Percentiles rank a stretch among this genome's conserved stretches.
phyloP scores from a whole-genome alignment of 2,797 vertebrate genomes.

The Poliocrania exsul region DNA sequence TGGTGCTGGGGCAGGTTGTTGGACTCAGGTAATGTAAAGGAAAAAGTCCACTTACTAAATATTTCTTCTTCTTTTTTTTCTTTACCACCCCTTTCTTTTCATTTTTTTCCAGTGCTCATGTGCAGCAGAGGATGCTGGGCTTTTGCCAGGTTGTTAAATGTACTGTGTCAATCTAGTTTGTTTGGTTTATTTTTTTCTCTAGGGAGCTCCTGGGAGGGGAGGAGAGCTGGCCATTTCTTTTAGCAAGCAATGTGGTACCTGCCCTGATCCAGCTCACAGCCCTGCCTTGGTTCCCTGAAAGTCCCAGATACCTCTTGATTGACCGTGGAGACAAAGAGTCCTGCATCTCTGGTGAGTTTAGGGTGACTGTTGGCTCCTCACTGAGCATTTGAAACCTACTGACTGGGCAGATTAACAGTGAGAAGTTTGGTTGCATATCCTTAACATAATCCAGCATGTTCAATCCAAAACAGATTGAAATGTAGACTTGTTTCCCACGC shows the following conservation, averaged over 20 bases:
- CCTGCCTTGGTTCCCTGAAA: constrained; percentile 91
- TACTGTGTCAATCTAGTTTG: background rate
- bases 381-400: background rate
- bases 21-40: constrained; percentile 83
- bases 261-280: constrained; percentile 86
- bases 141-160: background rate
- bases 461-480: background rate
- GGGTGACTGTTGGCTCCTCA: background rate
- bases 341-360: constrained; percentile 82
- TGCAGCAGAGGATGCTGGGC: background rate
- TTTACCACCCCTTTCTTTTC: background rate
- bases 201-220: constrained; percentile 90
- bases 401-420: background rate
- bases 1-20: constrained; percentile 87
- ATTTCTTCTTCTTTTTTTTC: too few relatives aligned
- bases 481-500: background rate
- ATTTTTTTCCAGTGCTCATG: background rate
- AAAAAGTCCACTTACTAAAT: background rate
- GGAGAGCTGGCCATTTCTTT: constrained; percentile 85
- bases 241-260: constrained; percentile 88
- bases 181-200: background rate
- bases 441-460: background rate
- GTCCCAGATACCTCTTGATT: constrained; percentile 91
- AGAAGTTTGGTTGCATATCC: background rate
- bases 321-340: constrained; percentile 86